These are phyloP conservation scores for Hofmannophila pseudospretella DNA, from an alignment of 2,888 invertebrate species.

Conservation along the genomic window DNA sequence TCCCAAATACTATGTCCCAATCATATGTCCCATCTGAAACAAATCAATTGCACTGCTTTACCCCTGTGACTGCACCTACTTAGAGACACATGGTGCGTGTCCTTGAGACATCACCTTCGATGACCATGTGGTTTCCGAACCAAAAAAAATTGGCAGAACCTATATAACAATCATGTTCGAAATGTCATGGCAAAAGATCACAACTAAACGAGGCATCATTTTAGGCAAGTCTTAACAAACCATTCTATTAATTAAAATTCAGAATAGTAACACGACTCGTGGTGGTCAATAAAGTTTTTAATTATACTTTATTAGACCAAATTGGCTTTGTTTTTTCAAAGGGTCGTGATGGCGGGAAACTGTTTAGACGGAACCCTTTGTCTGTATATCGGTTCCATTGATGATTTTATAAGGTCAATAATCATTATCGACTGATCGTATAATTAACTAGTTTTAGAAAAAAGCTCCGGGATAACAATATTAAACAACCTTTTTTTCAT, in stretches of 20 bases:
- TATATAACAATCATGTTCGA: too few species aligned
- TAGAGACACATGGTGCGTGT: too few species aligned
- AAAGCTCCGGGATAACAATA: slow-evolving; percentile 31
- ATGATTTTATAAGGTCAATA: slow-evolving; percentile 75
- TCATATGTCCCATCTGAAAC: too few species aligned
- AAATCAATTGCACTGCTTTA: too few species aligned
- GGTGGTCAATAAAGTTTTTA: slow-evolving; percentile 70
- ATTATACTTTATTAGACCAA: slow-evolving; percentile 69
- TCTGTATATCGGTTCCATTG: slow-evolving; percentile 61
- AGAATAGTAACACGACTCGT: slow-evolving; percentile 47
- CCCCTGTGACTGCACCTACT: too few species aligned
- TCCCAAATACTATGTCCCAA: too few species aligned
- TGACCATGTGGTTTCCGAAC: too few species aligned
- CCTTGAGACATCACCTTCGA: too few species aligned
- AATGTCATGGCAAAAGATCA: background rate
- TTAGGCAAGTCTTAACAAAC: slow-evolving; percentile 48
- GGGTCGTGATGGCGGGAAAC: slow-evolving; percentile 35
- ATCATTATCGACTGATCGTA: slow-evolving; percentile 69
- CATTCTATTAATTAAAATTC: slow-evolving; percentile 66
- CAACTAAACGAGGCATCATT: slow-evolving; percentile 1
- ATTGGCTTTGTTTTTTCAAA: slow-evolving; percentile 66
- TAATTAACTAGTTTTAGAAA: slow-evolving; percentile 64
- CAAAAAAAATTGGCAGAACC: too few species aligned
- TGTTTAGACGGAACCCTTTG: slow-evolving; percentile 54
- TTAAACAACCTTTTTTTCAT: slow-evolving; percentile 17